Conservation (phyloP, 2,888 invertebrate genomes). For the Gryllus longicercus region DNA sequence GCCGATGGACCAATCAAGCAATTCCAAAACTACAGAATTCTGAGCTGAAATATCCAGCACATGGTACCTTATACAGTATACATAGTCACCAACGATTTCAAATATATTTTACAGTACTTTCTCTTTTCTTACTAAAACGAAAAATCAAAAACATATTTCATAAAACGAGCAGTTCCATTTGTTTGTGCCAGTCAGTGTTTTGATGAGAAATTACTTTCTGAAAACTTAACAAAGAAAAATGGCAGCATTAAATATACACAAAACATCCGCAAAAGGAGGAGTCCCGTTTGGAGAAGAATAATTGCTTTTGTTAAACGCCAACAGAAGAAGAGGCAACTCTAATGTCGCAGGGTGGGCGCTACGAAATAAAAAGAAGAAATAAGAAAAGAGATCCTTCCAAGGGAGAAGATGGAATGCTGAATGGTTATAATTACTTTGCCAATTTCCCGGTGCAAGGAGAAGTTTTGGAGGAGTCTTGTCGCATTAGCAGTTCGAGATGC, state of each 20-base stretch:
- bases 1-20: too few relatives aligned
- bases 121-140: neutral
- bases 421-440: conserved; percentile 34
- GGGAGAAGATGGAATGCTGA: conserved; percentile 21
- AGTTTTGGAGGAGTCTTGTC: neutral
- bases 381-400: neutral
- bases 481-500: too few relatives aligned
- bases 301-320: conserved; percentile 33
- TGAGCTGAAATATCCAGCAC: too few relatives aligned
- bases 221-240: neutral
- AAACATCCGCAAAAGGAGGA: conserved; percentile 27
- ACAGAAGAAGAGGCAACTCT: conserved; percentile 20
- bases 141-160: neutral
- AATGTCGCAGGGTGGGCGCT: neutral
- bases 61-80: too few relatives aligned
- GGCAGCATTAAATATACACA: conserved; percentile 6
- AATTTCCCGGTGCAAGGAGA: conserved; percentile 22
- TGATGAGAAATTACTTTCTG: conserved; percentile 6
- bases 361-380: conserved; percentile 24
- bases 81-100: too few relatives aligned
- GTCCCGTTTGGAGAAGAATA: conserved; percentile 30
- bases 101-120: too few relatives aligned
- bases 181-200: neutral
- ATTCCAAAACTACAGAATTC: too few relatives aligned
- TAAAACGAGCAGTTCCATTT: neutral